These are phyloP conservation scores for Scaptodrosophila latifasciaeformis DNA, from an alignment of 2,888 invertebrate genomes.

Conservation along the genomic window DNA sequence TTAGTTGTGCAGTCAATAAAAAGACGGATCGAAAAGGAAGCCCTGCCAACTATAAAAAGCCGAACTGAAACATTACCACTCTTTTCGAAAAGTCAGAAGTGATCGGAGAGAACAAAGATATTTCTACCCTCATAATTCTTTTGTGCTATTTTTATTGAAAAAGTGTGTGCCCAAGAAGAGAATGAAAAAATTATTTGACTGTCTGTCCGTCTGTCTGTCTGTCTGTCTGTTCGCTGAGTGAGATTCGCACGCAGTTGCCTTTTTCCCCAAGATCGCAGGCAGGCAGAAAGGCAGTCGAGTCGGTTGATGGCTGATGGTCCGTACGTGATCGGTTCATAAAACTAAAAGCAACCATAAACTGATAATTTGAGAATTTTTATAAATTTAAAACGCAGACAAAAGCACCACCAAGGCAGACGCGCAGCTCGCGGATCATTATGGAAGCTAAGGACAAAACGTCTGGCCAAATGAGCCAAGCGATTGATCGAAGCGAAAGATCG, in stretches of 20 bases:
- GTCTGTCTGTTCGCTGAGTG: not conserved
- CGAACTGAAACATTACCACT: too few relatives aligned
- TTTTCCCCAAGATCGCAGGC: not conserved
- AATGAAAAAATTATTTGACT: too few relatives aligned
- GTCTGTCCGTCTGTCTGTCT: too few relatives aligned
- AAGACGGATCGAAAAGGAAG: too few relatives aligned
- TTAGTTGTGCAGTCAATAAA: constrained; percentile 67
- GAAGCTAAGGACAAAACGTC: not conserved
- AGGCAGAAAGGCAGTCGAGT: not conserved
- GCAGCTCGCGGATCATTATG: constrained; percentile 2
- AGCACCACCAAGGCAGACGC: constrained; percentile 6
- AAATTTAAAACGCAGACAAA: constrained; percentile 56
- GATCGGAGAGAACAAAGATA: not conserved
- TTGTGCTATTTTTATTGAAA: too few relatives aligned
- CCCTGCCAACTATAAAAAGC: not conserved
- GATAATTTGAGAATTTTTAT: constrained; percentile 68
- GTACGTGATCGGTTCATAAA: constrained; percentile 70
- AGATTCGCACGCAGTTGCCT: not conserved
- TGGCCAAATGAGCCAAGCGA: constrained; percentile 10
- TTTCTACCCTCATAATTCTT: not conserved
- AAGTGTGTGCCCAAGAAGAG: not conserved
- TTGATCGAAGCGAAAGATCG: constrained; percentile 30
- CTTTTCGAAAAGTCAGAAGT: not conserved
- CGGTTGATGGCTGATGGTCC: constrained; percentile 1
- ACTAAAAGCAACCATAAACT: constrained; percentile 66